These are phyloP conservation scores for Fistularia tabacaria DNA, from an alignment of 2,797 vertebrate genomes.

Conservation along the genomic window DNA sequence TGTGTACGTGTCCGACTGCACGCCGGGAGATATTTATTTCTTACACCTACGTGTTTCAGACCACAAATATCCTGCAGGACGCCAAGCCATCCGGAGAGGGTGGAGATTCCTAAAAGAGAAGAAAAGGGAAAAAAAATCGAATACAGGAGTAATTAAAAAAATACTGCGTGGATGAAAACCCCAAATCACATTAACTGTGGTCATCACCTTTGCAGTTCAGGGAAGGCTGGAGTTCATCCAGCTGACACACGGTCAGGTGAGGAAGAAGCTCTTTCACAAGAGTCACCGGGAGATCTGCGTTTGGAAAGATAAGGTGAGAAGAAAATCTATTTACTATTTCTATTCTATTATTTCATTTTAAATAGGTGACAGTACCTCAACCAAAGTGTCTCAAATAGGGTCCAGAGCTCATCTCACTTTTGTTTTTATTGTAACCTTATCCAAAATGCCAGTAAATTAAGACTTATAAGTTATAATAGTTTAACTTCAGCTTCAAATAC, in stretches of 20 bases:
- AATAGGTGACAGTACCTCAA: too few relatives aligned
- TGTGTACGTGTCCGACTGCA: too few relatives aligned
- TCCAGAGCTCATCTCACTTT: too few relatives aligned
- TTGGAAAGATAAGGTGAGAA: conserved; percentile 7
- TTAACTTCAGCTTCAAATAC: too few relatives aligned
- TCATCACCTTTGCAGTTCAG: conserved; percentile 83
- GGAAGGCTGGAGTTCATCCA: conserved; percentile 81
- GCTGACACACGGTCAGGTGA: conserved; percentile 82
- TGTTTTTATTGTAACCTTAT: too few relatives aligned
- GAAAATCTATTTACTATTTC: background rate
- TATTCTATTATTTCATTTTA: too few relatives aligned
- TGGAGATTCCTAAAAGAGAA: conserved; percentile 79
- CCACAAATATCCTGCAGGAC: conserved; percentile 80
- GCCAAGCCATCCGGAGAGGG: conserved; percentile 78
- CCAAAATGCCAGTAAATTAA: too few relatives aligned
- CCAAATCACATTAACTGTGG: background rate
- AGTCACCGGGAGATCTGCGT: conserved; percentile 77
- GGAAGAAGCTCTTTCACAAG: conserved; percentile 84
- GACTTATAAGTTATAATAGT: too few relatives aligned
- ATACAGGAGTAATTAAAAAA: background rate
- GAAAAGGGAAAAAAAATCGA: background rate
- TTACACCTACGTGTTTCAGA: conserved; percentile 74
- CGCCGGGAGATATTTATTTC: too few relatives aligned
- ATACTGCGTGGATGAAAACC: background rate
- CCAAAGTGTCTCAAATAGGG: too few relatives aligned